A percentile compares a stretch with the other conserved stretches of the same genome.
phyloP scores from a whole-genome alignment of 2,797 vertebrate genomes.

The Nyctalus aviator region DNA sequence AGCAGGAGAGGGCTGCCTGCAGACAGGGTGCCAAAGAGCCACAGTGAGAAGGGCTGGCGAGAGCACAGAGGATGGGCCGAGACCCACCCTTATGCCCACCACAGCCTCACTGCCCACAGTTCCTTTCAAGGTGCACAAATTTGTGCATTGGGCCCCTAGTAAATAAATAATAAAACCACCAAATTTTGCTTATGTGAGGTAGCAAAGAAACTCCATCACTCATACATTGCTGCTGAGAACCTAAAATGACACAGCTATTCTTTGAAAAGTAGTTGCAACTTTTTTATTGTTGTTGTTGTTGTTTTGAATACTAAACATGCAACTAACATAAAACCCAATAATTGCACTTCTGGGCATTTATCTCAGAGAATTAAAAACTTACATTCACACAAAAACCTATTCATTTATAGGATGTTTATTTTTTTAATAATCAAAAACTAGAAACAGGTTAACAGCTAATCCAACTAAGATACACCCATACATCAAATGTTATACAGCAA shows the following conservation, averaged over 20 bases:
- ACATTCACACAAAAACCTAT: not conserved
- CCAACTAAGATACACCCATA: not conserved
- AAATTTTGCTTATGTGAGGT: not conserved
- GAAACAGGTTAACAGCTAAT: not conserved
- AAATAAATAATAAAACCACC: not conserved
- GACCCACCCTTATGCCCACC: too few species aligned
- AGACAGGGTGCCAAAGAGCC: too few species aligned
- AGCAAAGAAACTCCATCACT: not conserved
- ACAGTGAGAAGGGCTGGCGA: accelerated
- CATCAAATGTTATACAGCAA: not conserved
- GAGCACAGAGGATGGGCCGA: too few species aligned
- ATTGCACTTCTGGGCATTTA: not conserved
- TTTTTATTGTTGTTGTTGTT: not conserved
- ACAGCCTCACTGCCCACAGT: too few species aligned
- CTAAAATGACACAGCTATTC: not conserved
- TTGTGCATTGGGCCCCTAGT: too few species aligned
- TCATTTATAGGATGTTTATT: not conserved
- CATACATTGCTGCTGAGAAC: not conserved
- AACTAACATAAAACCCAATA: not conserved
- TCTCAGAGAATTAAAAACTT: not conserved
- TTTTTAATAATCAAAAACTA: not conserved
- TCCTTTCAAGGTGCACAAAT: too few species aligned
- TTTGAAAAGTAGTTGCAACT: not conserved
- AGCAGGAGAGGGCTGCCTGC: too few species aligned
- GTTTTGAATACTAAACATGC: not conserved